phyloP scores from a whole-genome alignment of 2,888 invertebrate species.

The Heliconius ethilla region DNA sequence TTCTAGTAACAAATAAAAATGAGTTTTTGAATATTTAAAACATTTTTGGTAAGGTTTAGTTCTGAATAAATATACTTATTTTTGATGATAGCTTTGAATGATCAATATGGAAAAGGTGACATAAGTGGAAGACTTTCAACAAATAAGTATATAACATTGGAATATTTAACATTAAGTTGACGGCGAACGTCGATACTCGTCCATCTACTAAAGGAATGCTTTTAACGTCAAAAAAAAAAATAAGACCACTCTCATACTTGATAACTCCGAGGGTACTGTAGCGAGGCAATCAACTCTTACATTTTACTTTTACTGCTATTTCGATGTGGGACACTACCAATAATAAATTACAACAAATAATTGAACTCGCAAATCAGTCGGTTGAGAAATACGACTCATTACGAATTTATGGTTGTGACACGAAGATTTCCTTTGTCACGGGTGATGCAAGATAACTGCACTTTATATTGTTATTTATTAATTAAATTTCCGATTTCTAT shows the following conservation, averaged over 20 bases:
- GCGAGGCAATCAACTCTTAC: constrained; percentile 38
- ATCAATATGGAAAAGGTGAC: too few relatives aligned
- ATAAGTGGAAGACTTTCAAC: too few relatives aligned
- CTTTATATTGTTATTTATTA: constrained; percentile 14
- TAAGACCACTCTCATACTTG: constrained; percentile 28
- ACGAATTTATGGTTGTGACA: constrained; percentile 37
- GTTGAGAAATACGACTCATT: constrained; percentile 42
- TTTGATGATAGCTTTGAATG: too few relatives aligned
- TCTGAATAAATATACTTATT: neutral
- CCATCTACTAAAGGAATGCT: constrained; percentile 32
- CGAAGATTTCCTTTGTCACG: constrained; percentile 33
- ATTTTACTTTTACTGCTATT: constrained; percentile 38
- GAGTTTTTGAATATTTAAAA: neutral
- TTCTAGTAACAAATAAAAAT: neutral
- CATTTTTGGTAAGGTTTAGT: neutral
- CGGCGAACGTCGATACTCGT: constrained; percentile 7
- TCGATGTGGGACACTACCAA: constrained; percentile 37
- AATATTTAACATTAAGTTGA: neutral
- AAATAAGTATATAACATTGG: neutral
- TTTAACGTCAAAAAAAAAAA: constrained; percentile 33
- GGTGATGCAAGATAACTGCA: constrained; percentile 24
- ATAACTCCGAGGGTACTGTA: constrained; percentile 36
- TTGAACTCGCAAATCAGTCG: constrained; percentile 39
- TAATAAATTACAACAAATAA: constrained; percentile 42
- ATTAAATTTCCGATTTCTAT: neutral